Evolutionary conservation across 2,888 invertebrate genomes (phyloP).

Genomic region (Nomada goodeniana): DNA sequence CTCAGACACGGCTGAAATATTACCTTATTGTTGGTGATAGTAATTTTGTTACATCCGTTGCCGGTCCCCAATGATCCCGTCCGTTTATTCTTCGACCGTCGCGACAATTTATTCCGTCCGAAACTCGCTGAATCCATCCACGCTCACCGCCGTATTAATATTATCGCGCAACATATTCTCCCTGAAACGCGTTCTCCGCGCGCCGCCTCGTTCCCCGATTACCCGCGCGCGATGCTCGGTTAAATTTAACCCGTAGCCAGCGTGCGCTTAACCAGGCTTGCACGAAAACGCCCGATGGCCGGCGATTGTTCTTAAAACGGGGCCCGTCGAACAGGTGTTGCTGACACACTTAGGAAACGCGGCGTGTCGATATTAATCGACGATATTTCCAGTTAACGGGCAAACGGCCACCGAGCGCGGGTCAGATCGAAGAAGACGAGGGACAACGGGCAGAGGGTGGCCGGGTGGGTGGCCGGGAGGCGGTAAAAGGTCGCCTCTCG

Average conservation of each 20-base stretch:
- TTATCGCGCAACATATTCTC: not conserved
- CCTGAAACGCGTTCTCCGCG: not conserved
- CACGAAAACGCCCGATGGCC: not conserved
- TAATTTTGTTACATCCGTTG: no score
- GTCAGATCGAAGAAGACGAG: conserved; percentile 43
- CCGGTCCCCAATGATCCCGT: no score
- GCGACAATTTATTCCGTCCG: no score
- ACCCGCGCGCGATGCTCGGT: not conserved
- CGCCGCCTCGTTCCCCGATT: not conserved
- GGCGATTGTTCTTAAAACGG: conserved; percentile 28
- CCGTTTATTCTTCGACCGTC: no score
- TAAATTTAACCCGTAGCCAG: conserved; percentile 15
- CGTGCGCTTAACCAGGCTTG: not conserved
- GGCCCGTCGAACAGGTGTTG: conserved; percentile 33
- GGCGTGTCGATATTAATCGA: conserved; percentile 52
- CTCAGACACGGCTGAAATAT: no score
- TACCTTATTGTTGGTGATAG: no score
- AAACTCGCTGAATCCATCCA: no score
- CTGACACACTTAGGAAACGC: conserved; percentile 26
- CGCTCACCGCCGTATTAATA: no score
- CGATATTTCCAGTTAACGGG: conserved; percentile 44
- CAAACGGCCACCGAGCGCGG: conserved; percentile 21
- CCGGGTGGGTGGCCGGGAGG: conserved; percentile 33
- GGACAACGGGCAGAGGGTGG: conserved; percentile 14
- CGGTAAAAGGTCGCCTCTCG: conserved; percentile 78